Evolutionary conservation across 2,113 vertebrate species (phyloP).

Genomic region (Peromyscus californicus): DNA sequence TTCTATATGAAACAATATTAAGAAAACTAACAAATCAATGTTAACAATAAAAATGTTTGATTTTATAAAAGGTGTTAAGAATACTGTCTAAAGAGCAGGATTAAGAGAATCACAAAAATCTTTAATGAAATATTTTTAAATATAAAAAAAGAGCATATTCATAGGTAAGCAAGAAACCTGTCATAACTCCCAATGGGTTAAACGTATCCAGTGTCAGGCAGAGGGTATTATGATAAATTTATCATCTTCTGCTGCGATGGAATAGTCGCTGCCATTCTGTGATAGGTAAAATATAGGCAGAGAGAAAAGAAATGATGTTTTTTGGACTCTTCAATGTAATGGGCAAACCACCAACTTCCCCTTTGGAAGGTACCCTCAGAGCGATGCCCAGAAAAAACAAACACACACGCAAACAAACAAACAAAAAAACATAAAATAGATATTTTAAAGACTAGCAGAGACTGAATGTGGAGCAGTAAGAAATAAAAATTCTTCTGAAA

Average conservation of each 20-base stretch:
- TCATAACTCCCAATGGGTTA: background rate
- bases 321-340: background rate
- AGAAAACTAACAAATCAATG: background rate
- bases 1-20: background rate
- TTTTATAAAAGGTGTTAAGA: background rate
- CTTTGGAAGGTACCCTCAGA: background rate
- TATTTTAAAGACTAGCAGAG: background rate
- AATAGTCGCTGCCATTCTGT: background rate
- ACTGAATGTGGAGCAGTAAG: background rate
- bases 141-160: background rate
- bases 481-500: background rate
- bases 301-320: background rate
- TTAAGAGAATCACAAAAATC: background rate
- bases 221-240: background rate
- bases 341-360: background rate
- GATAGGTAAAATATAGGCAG: background rate
- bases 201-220: background rate
- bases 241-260: background rate
- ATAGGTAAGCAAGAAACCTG: background rate
- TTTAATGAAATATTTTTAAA: background rate
- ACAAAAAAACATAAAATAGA: background rate
- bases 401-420: too few species aligned
- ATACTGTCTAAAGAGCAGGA: background rate
- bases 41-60: background rate
- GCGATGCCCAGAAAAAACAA: background rate